Base-by-base conservation (phyloP, 2,113 vertebrate genomes). In the Todiramphus saurophagus region DNA sequence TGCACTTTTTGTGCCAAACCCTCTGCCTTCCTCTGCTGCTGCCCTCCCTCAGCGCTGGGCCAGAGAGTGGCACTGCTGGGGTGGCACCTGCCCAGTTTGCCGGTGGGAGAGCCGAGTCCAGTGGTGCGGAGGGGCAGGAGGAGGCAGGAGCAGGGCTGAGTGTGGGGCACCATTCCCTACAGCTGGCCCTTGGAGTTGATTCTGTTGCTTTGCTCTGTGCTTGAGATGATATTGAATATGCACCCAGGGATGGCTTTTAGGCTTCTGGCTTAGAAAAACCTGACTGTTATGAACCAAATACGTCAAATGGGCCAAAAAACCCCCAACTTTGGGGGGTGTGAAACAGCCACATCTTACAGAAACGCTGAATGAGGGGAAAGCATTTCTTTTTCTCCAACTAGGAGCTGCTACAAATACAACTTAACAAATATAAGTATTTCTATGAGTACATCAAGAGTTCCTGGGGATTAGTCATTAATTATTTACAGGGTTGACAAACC, bases 321-420 rank as follows among this genome's bases (percentile, higher is more conserved):
- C 1, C 1, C 58, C 44, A 37, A 37, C 37, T 37, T 59, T 1
- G 1, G 43, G 48, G 53, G 41, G 84, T 59, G 33, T 64, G 66
- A 81, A 75, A 58, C 13, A 89, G 69, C 19, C 35, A 25, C 5
- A 1, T 43, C 56, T 62, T 70, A 64, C 44, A 66, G 80, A 93
- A 82, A 13, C 12, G 33, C n/a, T 27, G 51, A 94, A 78, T 66
- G 73, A 89, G 56, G 44, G 70, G 76, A 90, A 96, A 89, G 59
- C 6, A 18, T 55, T 83, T 76, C 43, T 92, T 94, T 93, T 86
- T 55, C 81, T 82, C 56, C 66, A 93, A 21, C 37, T 44, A 77
- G 16, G 66, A 63, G 46, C 43, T 74, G 92, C 94, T 96, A 94
- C 96, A 97, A 95, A 91, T 90, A 92, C 37, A 92, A 35, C 68